These are phyloP conservation scores for Oegoconia quadripuncta DNA, from an alignment of 2,888 invertebrate species.

Conservation along the genomic window DNA sequence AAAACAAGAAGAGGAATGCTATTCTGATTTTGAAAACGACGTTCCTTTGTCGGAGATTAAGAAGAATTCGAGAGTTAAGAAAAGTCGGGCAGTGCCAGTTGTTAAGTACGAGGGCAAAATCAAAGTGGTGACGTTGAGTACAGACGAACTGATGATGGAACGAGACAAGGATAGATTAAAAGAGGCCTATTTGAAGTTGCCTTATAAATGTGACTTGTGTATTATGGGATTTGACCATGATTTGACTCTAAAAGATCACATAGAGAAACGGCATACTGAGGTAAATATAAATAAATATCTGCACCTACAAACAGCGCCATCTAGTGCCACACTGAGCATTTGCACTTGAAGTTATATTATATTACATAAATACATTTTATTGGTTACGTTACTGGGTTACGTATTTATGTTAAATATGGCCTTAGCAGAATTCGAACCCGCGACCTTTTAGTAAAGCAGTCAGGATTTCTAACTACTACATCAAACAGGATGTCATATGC, in stretches of 20 bases:
- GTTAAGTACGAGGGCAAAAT: slow-evolving; percentile 47
- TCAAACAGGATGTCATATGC: too few species aligned
- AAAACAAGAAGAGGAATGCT: slow-evolving; percentile 39
- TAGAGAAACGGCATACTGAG: slow-evolving; percentile 44
- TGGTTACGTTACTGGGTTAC: too few species aligned
- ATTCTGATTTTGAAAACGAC: slow-evolving; percentile 36
- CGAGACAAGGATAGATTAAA: slow-evolving; percentile 37
- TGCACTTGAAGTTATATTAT: too few species aligned
- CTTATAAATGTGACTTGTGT: slow-evolving; percentile 54
- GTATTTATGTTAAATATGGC: too few species aligned
- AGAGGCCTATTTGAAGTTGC: slow-evolving; percentile 44
- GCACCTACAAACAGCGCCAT: too few species aligned
- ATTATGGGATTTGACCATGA: slow-evolving; percentile 58
- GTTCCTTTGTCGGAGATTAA: slow-evolving; percentile 31
- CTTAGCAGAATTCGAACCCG: too few species aligned
- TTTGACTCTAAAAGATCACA: slow-evolving; percentile 42
- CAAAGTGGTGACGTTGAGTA: slow-evolving; percentile 32
- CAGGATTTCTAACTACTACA: too few species aligned
- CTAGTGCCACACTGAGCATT: too few species aligned
- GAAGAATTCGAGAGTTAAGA: slow-evolving; percentile 15
- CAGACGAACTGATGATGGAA: slow-evolving; percentile 42
- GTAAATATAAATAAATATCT: slow-evolving; percentile 32
- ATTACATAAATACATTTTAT: too few species aligned
- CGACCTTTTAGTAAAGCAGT: too few species aligned
- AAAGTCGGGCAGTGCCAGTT: slow-evolving; percentile 9